A percentile compares a stretch with the other conserved stretches of the same genome.
Evolutionary conservation across 2,113 vertebrate genomes (phyloP).

Genomic region (Pelobates fuscus): DNA sequence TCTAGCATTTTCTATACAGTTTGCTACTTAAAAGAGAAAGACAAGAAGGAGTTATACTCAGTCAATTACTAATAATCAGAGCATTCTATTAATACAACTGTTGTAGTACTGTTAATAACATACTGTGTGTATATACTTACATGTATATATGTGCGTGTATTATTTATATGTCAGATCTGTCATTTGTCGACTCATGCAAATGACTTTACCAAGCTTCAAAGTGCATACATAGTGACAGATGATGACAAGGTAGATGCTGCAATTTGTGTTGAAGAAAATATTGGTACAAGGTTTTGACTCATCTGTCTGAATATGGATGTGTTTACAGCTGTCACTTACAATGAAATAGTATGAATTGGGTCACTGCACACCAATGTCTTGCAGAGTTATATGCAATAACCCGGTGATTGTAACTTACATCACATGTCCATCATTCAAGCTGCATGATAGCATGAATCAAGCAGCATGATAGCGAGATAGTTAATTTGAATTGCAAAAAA

Average conservation of each 20-base stretch:
- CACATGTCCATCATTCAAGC: no score
- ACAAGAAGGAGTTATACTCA: background rate
- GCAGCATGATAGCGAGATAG: no score
- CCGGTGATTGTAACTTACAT: no score
- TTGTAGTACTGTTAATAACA: background rate
- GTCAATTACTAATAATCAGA: background rate
- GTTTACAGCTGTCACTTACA: background rate
- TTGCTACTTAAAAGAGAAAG: no score
- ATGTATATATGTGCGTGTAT: background rate
- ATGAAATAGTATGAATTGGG: background rate
- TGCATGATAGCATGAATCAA: no score
- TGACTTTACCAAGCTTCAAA: background rate
- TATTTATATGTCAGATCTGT: background rate
- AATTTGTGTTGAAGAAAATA: background rate
- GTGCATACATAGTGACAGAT: background rate
- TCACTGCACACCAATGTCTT: background rate
- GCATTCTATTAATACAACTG: background rate
- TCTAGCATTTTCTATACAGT: no score
- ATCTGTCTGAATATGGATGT: background rate
- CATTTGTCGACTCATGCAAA: background rate
- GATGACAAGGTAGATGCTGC: background rate
- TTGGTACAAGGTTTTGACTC: background rate
- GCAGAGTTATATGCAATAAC: no score
- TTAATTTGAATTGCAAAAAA: no score
- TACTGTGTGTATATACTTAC: no score